phyloP scores from a whole-genome alignment of 2,888 invertebrate genomes.

The Hypselothyrea guttata region DNA sequence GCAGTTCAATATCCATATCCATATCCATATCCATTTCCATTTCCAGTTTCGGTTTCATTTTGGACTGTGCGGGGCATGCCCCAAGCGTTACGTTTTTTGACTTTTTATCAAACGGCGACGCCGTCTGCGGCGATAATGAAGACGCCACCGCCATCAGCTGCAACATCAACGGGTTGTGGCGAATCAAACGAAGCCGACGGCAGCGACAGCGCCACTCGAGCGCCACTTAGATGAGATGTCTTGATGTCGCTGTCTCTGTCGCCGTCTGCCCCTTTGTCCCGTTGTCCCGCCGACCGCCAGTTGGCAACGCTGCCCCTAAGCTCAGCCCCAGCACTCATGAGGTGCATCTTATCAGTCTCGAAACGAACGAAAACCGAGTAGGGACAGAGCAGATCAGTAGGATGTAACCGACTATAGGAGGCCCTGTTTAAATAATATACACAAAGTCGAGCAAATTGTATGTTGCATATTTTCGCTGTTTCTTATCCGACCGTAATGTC shows the following conservation, averaged over 20 bases:
- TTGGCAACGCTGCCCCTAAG: conserved; percentile 8
- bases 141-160: conserved; percentile 75
- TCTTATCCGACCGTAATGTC: no score
- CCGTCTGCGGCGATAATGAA: conserved; percentile 69
- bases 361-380: conserved; percentile 34
- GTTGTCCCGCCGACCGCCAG: conserved; percentile 4
- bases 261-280: conserved; percentile 9
- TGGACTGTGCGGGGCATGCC: conserved; percentile 38
- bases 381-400: no score
- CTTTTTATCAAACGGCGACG: conserved; percentile 57
- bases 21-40: conserved; percentile 19
- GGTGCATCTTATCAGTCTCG: conserved; percentile 52
- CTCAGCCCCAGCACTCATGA: conserved; percentile 2
- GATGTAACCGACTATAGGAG: no score
- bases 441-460: no score
- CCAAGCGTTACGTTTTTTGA: not conserved
- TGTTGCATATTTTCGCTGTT: no score
- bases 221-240: conserved; percentile 75
- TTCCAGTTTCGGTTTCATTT: conserved; percentile 2
- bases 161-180: conserved; percentile 36
- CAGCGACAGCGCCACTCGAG: conserved; percentile 56
- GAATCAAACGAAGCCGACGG: conserved; percentile 67
- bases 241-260: conserved; percentile 54
- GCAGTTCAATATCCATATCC: conserved; percentile 23
- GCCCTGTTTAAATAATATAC: no score